phyloP scores from a whole-genome alignment of 2,888 invertebrate genomes.

The Sinohyriopsis cumingii region DNA sequence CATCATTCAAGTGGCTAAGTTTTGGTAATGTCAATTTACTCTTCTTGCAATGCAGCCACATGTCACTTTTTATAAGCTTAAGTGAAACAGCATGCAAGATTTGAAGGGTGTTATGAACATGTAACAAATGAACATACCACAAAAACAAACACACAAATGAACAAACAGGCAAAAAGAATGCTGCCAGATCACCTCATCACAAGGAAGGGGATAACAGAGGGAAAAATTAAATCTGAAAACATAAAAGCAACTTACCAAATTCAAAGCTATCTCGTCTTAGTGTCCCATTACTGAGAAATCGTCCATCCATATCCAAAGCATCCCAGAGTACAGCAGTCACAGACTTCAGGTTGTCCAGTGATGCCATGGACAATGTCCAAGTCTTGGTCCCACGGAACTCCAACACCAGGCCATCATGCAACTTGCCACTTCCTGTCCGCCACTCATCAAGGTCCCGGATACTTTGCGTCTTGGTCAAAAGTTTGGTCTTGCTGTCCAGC shows the following conservation, averaged over 20 bases:
- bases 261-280: slow-evolving; percentile 64
- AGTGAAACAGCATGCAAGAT: no score
- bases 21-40: no score
- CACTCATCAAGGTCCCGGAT: slow-evolving; percentile 78
- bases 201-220: no score
- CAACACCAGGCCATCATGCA: slow-evolving; percentile 77
- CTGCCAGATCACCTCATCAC: no score
- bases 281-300: slow-evolving; percentile 59
- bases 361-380: slow-evolving; percentile 74
- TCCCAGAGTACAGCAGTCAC: slow-evolving; percentile 77
- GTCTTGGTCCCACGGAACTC: slow-evolving; percentile 78
- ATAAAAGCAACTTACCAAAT: slow-evolving; percentile 46
- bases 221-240: neutral
- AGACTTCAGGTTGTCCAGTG: slow-evolving; percentile 74
- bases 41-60: no score
- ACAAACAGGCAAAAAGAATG: no score
- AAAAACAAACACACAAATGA: no score
- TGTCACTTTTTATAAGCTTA: no score
- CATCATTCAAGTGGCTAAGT: no score
- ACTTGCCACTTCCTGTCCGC: slow-evolving; percentile 78
- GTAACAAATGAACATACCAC: no score
- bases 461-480: slow-evolving; percentile 74
- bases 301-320: slow-evolving; percentile 76
- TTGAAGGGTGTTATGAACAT: no score
- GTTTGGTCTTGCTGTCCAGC: slow-evolving; percentile 77